Base-by-base conservation (phyloP, 2,888 invertebrate species). In the Dryadula phaetusa region DNA sequence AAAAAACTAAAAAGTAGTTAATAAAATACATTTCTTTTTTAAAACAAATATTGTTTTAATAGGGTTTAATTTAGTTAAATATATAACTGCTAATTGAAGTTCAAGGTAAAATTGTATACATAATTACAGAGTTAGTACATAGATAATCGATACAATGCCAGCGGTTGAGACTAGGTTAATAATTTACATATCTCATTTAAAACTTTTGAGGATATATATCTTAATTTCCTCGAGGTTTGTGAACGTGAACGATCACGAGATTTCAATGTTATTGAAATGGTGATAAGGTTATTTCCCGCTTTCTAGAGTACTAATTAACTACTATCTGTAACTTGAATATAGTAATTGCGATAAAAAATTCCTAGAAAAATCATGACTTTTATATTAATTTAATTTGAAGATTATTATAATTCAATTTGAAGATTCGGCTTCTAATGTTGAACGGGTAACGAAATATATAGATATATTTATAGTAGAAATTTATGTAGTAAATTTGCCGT, bases 271-370 rank as follows among this genome's bases (percentile, higher is more conserved):
- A 67, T 64, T 70, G 67, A 70, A 67, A n/a, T 61, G 47, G 47
- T 49, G 67, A 67, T 70, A 70, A 70, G 69, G 70, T 64, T 64
- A 70, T 70, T 70, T 70, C 70, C 67, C 67, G 67, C 67, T 70
- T 64, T 67, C 62, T 65, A 66, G 52, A 63, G 66, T 46, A 10
- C 18, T 46, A 66, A 49, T 54, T 64, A 44, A 65, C 52, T 49
- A 32, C 22, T 52, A 56, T 40, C 25, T 25, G 40, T 14, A n/a
- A 8, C 10, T 56, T 40, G 10, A 40, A 56, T 56, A 56, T 56
- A 16, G 16, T 52, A 25, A 40, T 22, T n/a, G 22, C 20, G 40
- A 56, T 37, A 40, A 56, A 40, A 12, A 40, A 56, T 56, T 56
- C 5, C 37, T 22, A 40, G 2, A 40, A 54, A 34, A 49, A 2